phyloP scores from a whole-genome alignment of 2,888 invertebrate species.

The Strigamia maritima region DNA sequence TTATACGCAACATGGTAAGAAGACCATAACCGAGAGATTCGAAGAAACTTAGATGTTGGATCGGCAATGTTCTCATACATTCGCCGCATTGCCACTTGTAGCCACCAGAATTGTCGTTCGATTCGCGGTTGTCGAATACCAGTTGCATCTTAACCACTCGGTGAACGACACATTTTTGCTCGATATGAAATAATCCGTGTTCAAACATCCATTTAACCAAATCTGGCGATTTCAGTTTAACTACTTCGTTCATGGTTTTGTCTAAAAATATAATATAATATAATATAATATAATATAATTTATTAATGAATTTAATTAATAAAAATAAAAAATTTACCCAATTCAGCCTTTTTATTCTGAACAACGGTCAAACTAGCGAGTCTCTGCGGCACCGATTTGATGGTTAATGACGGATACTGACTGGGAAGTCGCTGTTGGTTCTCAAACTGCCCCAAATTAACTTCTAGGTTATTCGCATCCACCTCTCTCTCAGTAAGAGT shows the following conservation, averaged over 20 bases:
- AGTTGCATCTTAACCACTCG: constrained; percentile 39
- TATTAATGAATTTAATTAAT: neutral
- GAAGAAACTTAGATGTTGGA: constrained; percentile 41
- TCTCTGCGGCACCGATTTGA: constrained; percentile 39
- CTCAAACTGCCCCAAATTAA: neutral
- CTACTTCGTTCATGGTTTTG: constrained; percentile 32
- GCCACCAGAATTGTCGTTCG: constrained; percentile 39
- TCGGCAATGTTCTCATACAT: constrained; percentile 40
- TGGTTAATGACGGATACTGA: constrained; percentile 39
- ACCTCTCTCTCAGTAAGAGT: neutral
- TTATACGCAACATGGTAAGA: constrained; percentile 72
- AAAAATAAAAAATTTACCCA: constrained; percentile 38
- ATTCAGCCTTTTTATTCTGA: constrained; percentile 33
- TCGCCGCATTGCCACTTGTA: constrained; percentile 43
- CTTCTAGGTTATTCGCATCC: neutral
- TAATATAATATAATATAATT: neutral
- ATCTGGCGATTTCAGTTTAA: neutral
- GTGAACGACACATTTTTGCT: constrained; percentile 39
- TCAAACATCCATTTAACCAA: constrained; percentile 43
- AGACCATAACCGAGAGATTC: constrained; percentile 31
- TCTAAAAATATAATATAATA: neutral
- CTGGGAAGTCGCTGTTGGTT: constrained; percentile 8
- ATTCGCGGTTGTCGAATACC: constrained; percentile 33
- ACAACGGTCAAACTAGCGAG: constrained; percentile 17
- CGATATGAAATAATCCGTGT: constrained; percentile 42